phyloP scores from a whole-genome alignment of 1,140 invertebrate species.

The Lordiphosa collinella region DNA sequence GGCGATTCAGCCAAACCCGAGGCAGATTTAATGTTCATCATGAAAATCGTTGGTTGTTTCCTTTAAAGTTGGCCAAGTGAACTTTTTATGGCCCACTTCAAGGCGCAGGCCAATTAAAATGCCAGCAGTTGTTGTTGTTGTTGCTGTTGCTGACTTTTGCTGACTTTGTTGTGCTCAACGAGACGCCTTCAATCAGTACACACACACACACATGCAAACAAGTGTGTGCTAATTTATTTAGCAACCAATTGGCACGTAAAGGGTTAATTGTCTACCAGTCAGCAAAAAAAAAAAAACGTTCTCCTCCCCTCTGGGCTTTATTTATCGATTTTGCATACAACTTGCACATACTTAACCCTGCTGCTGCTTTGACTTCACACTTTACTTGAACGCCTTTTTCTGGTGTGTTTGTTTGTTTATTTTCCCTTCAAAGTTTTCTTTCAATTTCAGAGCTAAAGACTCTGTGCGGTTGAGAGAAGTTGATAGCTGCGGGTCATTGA shows the following conservation, averaged over 20 bases:
- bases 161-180: slow-evolving; percentile 29
- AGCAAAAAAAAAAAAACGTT: slow-evolving; percentile 38
- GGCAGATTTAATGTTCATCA: no score
- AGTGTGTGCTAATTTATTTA: slow-evolving; percentile 51
- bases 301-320: slow-evolving; percentile 3
- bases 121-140: slow-evolving; percentile 8
- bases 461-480: no score
- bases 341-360: neutral
- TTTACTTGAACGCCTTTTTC: slow-evolving; percentile 48
- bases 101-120: slow-evolving; percentile 44
- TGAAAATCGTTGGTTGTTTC: neutral
- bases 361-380: slow-evolving; percentile 36
- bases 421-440: neutral
- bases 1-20: no score
- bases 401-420: slow-evolving; percentile 38
- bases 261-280: slow-evolving; percentile 67
- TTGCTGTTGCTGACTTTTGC: slow-evolving; percentile 17
- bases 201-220: slow-evolving; percentile 6
- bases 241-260: slow-evolving; percentile 65
- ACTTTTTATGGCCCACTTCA: slow-evolving; percentile 35
- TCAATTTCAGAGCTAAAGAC: no score
- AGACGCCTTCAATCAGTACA: slow-evolving; percentile 26
- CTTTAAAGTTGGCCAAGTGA: slow-evolving; percentile 24
- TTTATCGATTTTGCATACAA: slow-evolving; percentile 59
- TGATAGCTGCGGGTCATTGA: slow-evolving; percentile 22